Evolutionary conservation across 2,888 invertebrate species (phyloP), one percentile per base, ranked within the genome.

Genomic region (Mimachlamys varia): DNA sequence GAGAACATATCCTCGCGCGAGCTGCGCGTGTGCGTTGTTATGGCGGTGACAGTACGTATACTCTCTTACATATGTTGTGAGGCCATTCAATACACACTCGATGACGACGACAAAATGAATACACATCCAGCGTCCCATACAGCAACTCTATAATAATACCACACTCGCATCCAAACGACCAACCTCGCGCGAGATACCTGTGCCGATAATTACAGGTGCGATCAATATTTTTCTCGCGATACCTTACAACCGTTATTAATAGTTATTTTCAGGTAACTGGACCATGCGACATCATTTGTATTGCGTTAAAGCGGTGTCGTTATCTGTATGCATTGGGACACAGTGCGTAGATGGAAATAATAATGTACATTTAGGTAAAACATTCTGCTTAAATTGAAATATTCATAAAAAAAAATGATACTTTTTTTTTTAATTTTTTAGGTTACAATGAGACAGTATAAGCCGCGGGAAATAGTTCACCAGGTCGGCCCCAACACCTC

Each of bases 181-280:
- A 5, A 76, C 33, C 76, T 76, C 76, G 17, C 76, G n/a, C n/a
- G n/a, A n/a, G n/a, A 33, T 76, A 76, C 76, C 76, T 76, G 27
- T 27, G 33, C 33, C 76, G 33, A 33, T 76, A 76, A 76, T 76
- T 76, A 76, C 76, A 76, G 76, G 33, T 76, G 13, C 76, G 76
- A 76, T 76, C 76, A 76, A 76, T 76, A 76, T 10, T 76, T 76
- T 76, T 76, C 76, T 76, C 76, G 76, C 76, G 19, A 76, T 76
- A 27, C 33, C 76, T 76, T 76, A 76, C 76, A 76, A 76, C 76
- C 19, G 27, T 76, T 76, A 76, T 76, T 76, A 76, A 76, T 76
- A 76, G 76, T 76, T 76, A 76, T 76, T 76, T 76, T 76, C 76
- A 76, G 76, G 27, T 33, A 33, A 76, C 19, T 76, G 76, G 76